phyloP scores from a whole-genome alignment of 2,888 invertebrate genomes.

The Argyra leucocephala region DNA sequence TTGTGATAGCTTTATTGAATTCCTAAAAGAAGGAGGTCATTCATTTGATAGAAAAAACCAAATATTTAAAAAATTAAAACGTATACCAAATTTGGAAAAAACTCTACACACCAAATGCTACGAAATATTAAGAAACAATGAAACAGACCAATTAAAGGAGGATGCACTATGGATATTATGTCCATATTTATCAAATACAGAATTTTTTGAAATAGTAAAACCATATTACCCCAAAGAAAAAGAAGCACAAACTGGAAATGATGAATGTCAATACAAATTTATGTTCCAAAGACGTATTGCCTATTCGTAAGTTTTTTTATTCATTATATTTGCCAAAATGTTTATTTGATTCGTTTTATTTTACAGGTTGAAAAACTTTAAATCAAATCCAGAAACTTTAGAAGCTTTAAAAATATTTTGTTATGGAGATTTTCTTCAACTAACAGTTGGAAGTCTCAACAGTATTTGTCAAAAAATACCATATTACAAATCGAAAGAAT shows the following conservation, averaged over 20 bases:
- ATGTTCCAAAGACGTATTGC: not conserved
- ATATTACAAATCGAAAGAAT: not conserved
- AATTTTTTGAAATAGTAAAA: not conserved
- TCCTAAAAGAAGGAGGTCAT: not conserved
- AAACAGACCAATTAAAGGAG: not conserved
- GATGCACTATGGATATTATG: not conserved
- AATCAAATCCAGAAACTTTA: not conserved
- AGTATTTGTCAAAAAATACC: constrained; percentile 1
- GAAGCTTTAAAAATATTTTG: not conserved
- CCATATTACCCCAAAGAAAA: not conserved
- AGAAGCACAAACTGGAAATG: not conserved
- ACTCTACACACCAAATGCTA: not conserved
- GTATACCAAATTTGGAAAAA: not conserved
- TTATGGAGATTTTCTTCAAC: not conserved
- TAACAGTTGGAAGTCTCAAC: not conserved
- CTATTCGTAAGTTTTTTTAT: not conserved
- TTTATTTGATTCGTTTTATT: not conserved
- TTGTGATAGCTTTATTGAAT: not conserved
- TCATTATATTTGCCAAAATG: not conserved
- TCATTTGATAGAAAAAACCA: too few species aligned
- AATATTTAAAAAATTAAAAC: not conserved
- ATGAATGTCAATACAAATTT: not conserved
- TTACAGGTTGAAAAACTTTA: not conserved
- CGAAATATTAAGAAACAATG: not conserved
- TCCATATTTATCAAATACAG: not conserved